These are phyloP conservation scores for Ophioninae sp. DNA, from an alignment of 2,888 invertebrate genomes.

Conservation along the genomic window DNA sequence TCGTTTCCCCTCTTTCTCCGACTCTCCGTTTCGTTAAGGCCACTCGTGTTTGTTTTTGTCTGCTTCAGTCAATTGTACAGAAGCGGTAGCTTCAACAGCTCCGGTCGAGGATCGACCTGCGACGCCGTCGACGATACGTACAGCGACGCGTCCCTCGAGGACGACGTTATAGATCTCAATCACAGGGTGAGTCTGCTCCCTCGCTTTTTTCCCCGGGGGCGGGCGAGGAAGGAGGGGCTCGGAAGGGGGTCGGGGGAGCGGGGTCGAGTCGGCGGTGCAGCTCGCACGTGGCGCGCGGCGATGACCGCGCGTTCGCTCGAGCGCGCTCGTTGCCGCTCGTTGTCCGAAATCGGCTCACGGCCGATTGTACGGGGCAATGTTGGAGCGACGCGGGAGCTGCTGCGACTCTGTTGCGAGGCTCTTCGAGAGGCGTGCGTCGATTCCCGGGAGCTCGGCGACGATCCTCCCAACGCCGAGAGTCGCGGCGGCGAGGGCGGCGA, in stretches of 20 bases:
- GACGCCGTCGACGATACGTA: constrained; percentile 97
- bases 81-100: constrained; percentile 96
- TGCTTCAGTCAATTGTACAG: constrained; percentile 91
- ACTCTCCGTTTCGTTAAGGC: no score
- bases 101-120: constrained; percentile 94
- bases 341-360: no score
- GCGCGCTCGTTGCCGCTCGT: no score
- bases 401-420: constrained; percentile 54
- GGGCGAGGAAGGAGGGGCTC: no score
- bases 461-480: not conserved
- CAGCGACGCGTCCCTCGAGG: constrained; percentile 95
- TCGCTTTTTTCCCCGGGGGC: constrained; percentile 42
- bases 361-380: constrained; percentile 8
- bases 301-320: no score
- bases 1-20: no score
- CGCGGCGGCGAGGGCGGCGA: not conserved
- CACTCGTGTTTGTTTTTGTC: constrained; percentile 1
- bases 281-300: no score
- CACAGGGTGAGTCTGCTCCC: constrained; percentile 87
- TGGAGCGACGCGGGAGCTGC: constrained; percentile 47
- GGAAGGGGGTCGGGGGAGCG: no score
- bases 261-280: no score
- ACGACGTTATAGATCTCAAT: constrained; percentile 96
- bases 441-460: not conserved
- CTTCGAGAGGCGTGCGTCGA: constrained; percentile 41